Base-by-base conservation (phyloP, 2,888 invertebrate species). In the Pteria penguin region DNA sequence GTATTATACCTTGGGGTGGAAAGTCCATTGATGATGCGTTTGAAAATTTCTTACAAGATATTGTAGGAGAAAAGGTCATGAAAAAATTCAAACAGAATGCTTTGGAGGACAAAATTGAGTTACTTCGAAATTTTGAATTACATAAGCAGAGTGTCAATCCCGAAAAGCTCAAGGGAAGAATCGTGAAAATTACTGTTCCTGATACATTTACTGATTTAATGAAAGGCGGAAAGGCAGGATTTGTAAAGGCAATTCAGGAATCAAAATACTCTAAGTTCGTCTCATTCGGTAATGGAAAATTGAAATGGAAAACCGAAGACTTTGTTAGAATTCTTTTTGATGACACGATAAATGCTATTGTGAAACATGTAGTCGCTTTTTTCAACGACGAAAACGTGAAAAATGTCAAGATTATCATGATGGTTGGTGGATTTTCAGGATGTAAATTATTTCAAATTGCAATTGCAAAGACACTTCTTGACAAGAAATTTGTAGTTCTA, bases 391-490 rank as follows among this genome's bases (percentile, higher is more conserved):
- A 24, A 3, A 54, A 66, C 5, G 31, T 69, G 18, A 31, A n/a
- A 60, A 54, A 69, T 60, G 63, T 77, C 8, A 45, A 65, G 18
- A 65, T 54, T n/a, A 70, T 77, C 29, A 29, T 77, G 11, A 73
- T 77, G 72, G 76, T 77, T 14, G 76, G 73, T 52, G 76, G 76
- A 1, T 77, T 77, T 61, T 68, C 76, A 2, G 76, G 73, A 45
- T 77, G 72, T 54, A 33, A 69, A 33, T 52, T 73, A 52, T 57
- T 77, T n/a, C 72, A 69, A 68, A 62, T 65, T 22, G 58, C 65
- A 24, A 57, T 77, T 3, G 4, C 32, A 27, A 61, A 68, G 8
- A 31, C n/a, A n/a, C 68, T 77, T 33, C 24, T 27, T 5, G 14
- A 4, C 5, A 65, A 67, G 36, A 62, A 36, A 29, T 54, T 73